Percentiles rank a stretch among this genome's conserved stretches.
These are phyloP conservation scores for Lypha dubia DNA, from an alignment of 2,888 invertebrate genomes.

Conservation along the genomic window DNA sequence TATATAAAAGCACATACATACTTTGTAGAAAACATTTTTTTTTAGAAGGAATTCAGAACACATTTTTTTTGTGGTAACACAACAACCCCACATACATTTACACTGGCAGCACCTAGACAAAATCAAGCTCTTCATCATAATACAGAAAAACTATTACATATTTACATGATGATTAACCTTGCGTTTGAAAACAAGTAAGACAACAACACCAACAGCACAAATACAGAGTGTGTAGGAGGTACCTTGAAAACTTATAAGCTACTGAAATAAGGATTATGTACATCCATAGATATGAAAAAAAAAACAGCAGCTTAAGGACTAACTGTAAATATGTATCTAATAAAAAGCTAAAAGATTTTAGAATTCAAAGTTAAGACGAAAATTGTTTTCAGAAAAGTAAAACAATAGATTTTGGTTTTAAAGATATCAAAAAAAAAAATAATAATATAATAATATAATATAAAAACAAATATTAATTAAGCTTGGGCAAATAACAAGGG, in stretches of 20 bases:
- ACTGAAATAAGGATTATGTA: conserved; percentile 25
- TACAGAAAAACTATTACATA: conserved; percentile 38
- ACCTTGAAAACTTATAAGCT: conserved; percentile 68
- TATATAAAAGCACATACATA: background rate
- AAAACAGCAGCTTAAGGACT: background rate
- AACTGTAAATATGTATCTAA: background rate
- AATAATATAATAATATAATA: too few species aligned
- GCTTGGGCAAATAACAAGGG: too few species aligned
- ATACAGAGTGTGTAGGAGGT: conserved; percentile 40
- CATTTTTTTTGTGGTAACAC: conserved; percentile 5
- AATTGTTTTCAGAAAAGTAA: conserved; percentile 24
- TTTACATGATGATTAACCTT: conserved; percentile 71
- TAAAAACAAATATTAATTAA: too few species aligned
- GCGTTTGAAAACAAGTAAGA: conserved; percentile 27
- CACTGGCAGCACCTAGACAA: conserved; percentile 54
- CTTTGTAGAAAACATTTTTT: conserved; percentile 6
- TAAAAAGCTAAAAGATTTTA: conserved; percentile 9
- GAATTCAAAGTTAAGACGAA: conserved; percentile 10
- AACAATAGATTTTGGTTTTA: conserved; percentile 45
- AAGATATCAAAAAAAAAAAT: too few species aligned
- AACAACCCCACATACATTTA: background rate
- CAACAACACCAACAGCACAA: conserved; percentile 31
- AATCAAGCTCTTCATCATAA: conserved; percentile 40
- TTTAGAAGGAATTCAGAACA: conserved; percentile 50
- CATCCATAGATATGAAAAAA: background rate